Evolutionary conservation across 2,113 vertebrate genomes (phyloP), one percentile per base, ranked within the genome.

Genomic region (Phalacrocorax brasilianus): DNA sequence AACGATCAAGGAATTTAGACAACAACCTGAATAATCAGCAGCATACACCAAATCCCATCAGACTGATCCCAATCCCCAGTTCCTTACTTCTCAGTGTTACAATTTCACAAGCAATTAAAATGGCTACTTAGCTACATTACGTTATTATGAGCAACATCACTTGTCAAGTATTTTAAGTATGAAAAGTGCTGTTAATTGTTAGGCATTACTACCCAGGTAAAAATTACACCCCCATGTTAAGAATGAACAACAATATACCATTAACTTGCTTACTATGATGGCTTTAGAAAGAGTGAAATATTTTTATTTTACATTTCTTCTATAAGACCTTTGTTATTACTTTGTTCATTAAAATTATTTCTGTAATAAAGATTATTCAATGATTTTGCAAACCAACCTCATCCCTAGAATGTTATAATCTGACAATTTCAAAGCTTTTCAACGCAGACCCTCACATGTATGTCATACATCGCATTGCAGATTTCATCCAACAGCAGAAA

Each of bases 391-490:
- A 85, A 73, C n/a, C 55, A 76, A 8, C 35, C 40, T 89, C 45
- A 70, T 85, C 84, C 89, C 71, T 79, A 50, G 52, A 68, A 91
- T 72, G 62, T 73, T 81, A 33, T 24, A 92, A 82, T 89, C 88
- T 56, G 62, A 73, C 62, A 88, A 71, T 94, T 96, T 79, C 71
- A 83, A 91, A 81, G 89, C 78, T 91, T 91, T 94, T 92, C 71
- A 83, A 42, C 30, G 49, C 84, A 95, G 75, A 91, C 52, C 58
- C 44, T 87, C 73, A 81, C 76, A 79, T 82, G 12, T 47, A 62
- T 95, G 96, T 83, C 85, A 95, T 58, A 44, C 73, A 97, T 96
- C 27, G 74, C 95, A 95, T 77, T 97, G 96, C 91, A 96, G 96
- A 96, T 95, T 97, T 94, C 93, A 91, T 93, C 85, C 94, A 95